Evolutionary conservation across 2,888 invertebrate species (phyloP).

Genomic region (Stenolophus ochropezus): DNA sequence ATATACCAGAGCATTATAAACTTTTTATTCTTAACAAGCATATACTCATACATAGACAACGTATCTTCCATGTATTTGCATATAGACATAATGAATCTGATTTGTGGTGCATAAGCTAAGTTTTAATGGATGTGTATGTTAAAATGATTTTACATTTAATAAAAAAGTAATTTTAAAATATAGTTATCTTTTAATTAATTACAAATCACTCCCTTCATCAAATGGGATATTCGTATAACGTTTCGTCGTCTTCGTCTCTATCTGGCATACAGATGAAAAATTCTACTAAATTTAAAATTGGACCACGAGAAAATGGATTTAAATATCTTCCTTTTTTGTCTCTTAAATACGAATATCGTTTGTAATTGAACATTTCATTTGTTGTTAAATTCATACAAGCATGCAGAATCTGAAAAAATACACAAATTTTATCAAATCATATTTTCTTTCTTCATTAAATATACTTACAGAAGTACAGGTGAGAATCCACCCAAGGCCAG

Average conservation of each 20-base stretch:
- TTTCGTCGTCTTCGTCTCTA: constrained; percentile 84
- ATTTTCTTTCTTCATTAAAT: constrained; percentile 23
- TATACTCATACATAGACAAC: constrained; percentile 42
- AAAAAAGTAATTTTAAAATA: constrained; percentile 53
- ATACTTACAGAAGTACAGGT: constrained; percentile 89
- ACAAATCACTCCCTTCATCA: constrained; percentile 66
- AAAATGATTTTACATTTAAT: constrained; percentile 56
- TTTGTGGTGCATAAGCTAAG: constrained; percentile 53
- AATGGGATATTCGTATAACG: constrained; percentile 80
- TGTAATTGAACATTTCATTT: constrained; percentile 96
- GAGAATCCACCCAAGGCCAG: constrained; percentile 90
- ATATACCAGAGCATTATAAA: constrained; percentile 39
- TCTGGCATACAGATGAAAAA: constrained; percentile 92
- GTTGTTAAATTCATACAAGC: constrained; percentile 95
- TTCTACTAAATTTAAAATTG: constrained; percentile 89
- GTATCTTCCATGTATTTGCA: constrained; percentile 44
- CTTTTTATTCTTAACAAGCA: constrained; percentile 41
- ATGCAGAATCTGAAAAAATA: constrained; percentile 82
- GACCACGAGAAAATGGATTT: constrained; percentile 94
- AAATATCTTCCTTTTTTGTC: constrained; percentile 92
- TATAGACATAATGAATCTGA: constrained; percentile 43
- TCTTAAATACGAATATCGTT: constrained; percentile 90
- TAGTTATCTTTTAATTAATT: constrained; percentile 11
- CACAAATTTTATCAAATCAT: not conserved
- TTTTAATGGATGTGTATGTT: constrained; percentile 55